phyloP scores from a whole-genome alignment of 2,113 vertebrate genomes.

The Chloroceryle aenea region DNA sequence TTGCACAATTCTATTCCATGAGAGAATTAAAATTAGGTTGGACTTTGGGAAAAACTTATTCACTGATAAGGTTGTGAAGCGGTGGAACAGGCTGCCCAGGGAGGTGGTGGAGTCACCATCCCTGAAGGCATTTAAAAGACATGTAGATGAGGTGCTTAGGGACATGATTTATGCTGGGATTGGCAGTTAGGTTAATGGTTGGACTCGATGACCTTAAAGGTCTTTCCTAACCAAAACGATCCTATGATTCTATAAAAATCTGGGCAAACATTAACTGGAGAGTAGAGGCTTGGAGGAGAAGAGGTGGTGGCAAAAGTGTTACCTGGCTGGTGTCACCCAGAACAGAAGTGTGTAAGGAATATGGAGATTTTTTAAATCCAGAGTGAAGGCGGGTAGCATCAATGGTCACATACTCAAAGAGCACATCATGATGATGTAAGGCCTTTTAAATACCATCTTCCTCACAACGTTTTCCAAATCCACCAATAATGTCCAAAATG shows the following conservation, averaged over 20 bases:
- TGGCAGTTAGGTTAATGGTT: too few relatives aligned
- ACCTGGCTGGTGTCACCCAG: background rate
- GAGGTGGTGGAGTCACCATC: too few relatives aligned
- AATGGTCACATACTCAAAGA: background rate
- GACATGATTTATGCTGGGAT: too few relatives aligned
- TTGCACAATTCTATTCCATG: background rate
- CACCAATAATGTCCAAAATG: background rate
- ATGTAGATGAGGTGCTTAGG: too few relatives aligned
- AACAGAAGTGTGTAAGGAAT: background rate
- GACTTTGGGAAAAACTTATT: too few relatives aligned
- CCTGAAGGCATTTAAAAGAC: too few relatives aligned
- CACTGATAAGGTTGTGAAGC: too few relatives aligned
- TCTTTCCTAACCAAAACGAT: too few relatives aligned
- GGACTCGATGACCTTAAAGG: too few relatives aligned
- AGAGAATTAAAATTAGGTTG: background rate
- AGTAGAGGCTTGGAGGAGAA: background rate
- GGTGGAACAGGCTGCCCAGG: too few relatives aligned
- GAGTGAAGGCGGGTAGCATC: background rate
- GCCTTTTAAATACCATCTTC: background rate
- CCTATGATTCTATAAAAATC: background rate
- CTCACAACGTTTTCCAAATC: background rate
- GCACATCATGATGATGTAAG: background rate
- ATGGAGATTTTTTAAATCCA: background rate
- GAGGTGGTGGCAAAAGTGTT: background rate
- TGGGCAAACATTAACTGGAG: rapidly evolving